Evolutionary conservation across 2,888 invertebrate genomes (phyloP).

Genomic region (Eueremaeus valkanovi): DNA sequence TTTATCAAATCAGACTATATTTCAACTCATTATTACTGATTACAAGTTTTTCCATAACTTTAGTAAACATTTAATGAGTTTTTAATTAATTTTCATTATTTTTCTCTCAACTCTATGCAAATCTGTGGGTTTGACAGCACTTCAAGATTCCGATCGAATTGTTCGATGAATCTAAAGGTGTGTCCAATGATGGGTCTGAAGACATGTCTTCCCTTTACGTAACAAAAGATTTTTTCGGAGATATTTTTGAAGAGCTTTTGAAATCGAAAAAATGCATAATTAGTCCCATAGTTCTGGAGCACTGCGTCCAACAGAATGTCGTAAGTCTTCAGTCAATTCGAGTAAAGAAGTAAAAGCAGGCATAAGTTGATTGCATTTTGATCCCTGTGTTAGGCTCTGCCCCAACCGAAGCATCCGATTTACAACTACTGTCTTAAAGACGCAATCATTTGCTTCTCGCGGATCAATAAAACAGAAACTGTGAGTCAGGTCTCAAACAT

Average conservation of each 20-base stretch:
- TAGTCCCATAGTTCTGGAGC: constrained; percentile 22
- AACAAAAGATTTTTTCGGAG: constrained; percentile 19
- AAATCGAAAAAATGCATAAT: constrained; percentile 35
- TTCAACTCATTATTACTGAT: too few relatives aligned
- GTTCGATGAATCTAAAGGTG: too few relatives aligned
- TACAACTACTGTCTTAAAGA: constrained; percentile 36
- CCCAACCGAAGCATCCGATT: constrained; percentile 37
- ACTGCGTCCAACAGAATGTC: constrained; percentile 15
- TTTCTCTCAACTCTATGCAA: too few relatives aligned
- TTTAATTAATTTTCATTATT: too few relatives aligned
- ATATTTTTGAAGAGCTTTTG: constrained; percentile 17
- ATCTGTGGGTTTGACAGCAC: too few relatives aligned
- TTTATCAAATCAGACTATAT: too few relatives aligned
- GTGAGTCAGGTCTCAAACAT: background rate
- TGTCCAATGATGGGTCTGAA: too few relatives aligned
- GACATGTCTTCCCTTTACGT: constrained; percentile 8
- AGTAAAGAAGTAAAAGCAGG: too few relatives aligned
- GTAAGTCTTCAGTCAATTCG: constrained; percentile 28
- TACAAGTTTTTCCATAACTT: too few relatives aligned
- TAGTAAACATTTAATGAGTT: too few relatives aligned
- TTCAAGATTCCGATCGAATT: too few relatives aligned
- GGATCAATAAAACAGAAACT: constrained; percentile 30
- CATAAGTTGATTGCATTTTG: background rate
- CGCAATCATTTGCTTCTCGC: constrained; percentile 36
- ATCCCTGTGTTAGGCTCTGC: constrained; percentile 4